phyloP scores from a whole-genome alignment of 2,113 vertebrate genomes.

The Sclerurus mexicanus region DNA sequence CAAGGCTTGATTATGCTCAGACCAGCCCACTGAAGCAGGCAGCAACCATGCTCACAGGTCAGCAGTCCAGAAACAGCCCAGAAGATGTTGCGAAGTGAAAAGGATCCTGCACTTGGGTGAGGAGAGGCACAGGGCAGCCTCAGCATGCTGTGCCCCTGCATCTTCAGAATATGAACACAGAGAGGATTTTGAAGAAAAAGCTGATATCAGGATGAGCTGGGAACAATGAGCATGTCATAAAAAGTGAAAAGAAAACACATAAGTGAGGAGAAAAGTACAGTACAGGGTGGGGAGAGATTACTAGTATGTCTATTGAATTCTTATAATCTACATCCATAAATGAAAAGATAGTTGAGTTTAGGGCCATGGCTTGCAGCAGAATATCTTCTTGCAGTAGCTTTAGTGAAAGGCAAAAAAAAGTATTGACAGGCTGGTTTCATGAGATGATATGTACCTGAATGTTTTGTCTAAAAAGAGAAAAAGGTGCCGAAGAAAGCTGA shows the following conservation, averaged over 20 bases:
- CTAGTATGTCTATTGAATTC: fast-evolving
- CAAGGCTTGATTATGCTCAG: neutral
- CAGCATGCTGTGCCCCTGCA: neutral
- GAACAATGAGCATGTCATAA: neutral
- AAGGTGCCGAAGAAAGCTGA: neutral
- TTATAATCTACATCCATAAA: neutral
- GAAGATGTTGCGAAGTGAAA: neutral
- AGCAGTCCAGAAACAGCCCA: neutral
- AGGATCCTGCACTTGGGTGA: neutral
- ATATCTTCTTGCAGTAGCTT: neutral
- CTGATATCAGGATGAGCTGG: neutral
- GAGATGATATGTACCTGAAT: neutral
- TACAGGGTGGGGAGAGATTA: neutral
- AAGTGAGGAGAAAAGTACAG: neutral
- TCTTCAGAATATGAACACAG: neutral
- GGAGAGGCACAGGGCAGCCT: neutral
- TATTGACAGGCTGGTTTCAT: neutral
- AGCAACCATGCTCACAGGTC: neutral
- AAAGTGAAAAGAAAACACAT: neutral
- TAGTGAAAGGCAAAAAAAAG: neutral
- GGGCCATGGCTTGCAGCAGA: neutral
- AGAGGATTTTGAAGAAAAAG: neutral
- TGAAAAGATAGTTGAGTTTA: neutral
- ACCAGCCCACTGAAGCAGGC: neutral
- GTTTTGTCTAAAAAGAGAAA: neutral